Percentiles rank a stretch among this genome's conserved stretches.
Evolutionary conservation across 2,113 vertebrate genomes (phyloP).

Genomic region (Varanus komodoensis): DNA sequence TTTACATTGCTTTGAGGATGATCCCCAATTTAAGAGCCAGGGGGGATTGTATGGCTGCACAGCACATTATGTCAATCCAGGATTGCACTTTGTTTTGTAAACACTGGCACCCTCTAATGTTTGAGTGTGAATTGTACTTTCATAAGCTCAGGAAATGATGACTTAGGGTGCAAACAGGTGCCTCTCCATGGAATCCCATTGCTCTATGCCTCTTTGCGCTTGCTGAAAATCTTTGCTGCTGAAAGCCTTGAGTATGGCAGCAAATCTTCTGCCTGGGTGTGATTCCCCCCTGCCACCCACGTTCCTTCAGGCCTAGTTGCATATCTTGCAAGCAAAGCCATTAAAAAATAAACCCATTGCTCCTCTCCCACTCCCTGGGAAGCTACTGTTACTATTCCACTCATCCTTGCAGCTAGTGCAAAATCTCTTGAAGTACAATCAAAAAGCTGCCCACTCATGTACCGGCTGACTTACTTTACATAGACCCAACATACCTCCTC

Average conservation of each 20-base stretch:
- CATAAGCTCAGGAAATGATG: background rate
- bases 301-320: background rate
- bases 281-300: slow-evolving; percentile 10
- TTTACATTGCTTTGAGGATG: background rate
- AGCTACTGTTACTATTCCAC: slow-evolving; percentile 38
- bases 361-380: slow-evolving; percentile 45
- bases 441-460: slow-evolving; percentile 65
- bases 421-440: slow-evolving; percentile 56
- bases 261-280: slow-evolving; percentile 42
- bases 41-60: background rate
- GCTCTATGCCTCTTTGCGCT: slow-evolving; percentile 22
- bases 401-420: slow-evolving; percentile 26
- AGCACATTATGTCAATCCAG: background rate
- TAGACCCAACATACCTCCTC: slow-evolving; percentile 74
- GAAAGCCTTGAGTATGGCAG: slow-evolving; percentile 6
- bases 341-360: background rate
- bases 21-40: background rate
- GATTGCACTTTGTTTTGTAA: too few species aligned
- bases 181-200: slow-evolving; percentile 14
- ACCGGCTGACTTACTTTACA: slow-evolving; percentile 34
- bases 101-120: background rate
- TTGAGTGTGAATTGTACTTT: background rate
- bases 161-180: background rate
- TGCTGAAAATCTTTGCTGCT: background rate
- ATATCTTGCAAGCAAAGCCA: background rate